Percentiles rank a stretch among this genome's conserved stretches.
Conservation (phyloP, 2,113 vertebrate genomes). For the Gila orcuttii region DNA sequence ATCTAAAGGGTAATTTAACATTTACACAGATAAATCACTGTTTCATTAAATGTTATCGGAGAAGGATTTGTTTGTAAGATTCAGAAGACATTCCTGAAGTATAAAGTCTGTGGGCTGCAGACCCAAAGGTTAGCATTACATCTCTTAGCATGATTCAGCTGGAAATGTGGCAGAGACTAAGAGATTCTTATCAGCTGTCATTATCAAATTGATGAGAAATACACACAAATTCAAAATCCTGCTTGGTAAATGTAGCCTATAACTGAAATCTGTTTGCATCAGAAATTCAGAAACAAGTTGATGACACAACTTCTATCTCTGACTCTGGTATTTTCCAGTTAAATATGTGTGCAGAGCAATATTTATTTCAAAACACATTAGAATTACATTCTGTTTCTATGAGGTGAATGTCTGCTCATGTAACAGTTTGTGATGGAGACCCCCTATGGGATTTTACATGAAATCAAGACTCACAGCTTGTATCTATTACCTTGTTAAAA, state of each 20-base stretch:
- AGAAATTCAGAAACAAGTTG: slow-evolving; percentile 19
- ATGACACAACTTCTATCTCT: slow-evolving; percentile 39
- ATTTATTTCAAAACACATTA: slow-evolving; percentile 18
- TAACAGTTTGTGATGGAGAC: background rate
- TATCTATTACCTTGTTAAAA: background rate
- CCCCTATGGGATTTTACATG: background rate
- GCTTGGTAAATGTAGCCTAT: background rate
- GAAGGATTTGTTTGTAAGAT: background rate
- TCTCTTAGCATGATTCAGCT: background rate
- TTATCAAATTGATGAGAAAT: background rate
- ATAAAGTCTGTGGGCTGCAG: background rate
- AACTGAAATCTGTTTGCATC: background rate
- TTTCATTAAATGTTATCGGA: too few species aligned
- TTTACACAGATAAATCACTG: too few species aligned
- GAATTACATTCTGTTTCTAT: slow-evolving; percentile 14
- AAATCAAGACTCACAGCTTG: background rate
- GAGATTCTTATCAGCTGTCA: background rate
- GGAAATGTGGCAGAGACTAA: background rate
- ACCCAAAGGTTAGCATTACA: background rate
- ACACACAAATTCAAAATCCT: slow-evolving; percentile 2
- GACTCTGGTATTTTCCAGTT: slow-evolving; percentile 19
- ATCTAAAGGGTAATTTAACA: too few species aligned
- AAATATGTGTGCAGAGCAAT: slow-evolving; percentile 23
- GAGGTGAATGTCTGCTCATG: background rate
- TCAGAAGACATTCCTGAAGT: background rate